A percentile compares a stretch with the other conserved stretches of the same genome.
phyloP scores from a whole-genome alignment of 2,113 vertebrate species.

The Pygoscelis adeliae region DNA sequence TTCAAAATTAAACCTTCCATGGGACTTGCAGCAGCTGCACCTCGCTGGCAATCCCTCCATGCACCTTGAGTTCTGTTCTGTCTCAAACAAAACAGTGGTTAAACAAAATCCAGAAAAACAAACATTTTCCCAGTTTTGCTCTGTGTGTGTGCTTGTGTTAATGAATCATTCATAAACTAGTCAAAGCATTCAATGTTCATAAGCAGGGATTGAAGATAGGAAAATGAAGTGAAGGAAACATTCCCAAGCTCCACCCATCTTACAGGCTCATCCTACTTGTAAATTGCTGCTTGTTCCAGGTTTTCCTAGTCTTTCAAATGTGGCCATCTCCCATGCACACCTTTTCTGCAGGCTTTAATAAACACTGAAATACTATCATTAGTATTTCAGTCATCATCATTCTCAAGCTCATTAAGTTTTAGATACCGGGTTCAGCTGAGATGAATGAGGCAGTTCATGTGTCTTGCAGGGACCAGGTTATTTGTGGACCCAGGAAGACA shows the following conservation, averaged over 20 bases:
- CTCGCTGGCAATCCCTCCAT: neutral
- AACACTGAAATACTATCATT: neutral
- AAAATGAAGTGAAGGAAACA: neutral
- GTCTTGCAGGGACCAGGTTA: neutral
- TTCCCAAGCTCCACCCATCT: neutral
- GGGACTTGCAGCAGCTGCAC: neutral
- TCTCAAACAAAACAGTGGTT: neutral
- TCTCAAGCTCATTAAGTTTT: slow-evolving; percentile 1
- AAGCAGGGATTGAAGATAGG: neutral
- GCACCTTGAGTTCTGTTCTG: neutral
- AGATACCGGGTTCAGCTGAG: neutral
- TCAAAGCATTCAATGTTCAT: slow-evolving; percentile 41
- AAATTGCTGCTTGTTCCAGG: neutral
- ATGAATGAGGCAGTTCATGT: neutral
- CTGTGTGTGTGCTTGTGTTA: neutral
- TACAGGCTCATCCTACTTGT: neutral
- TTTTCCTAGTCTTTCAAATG: neutral
- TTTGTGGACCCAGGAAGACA: neutral
- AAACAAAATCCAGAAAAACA: neutral
- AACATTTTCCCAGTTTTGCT: neutral
- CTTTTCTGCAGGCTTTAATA: neutral
- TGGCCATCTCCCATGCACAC: neutral
- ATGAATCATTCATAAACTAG: slow-evolving; percentile 46
- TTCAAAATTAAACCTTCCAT: neutral
- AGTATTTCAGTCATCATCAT: neutral